phyloP scores from a whole-genome alignment of 2,888 invertebrate genomes.

The Himalopsyche japonica region DNA sequence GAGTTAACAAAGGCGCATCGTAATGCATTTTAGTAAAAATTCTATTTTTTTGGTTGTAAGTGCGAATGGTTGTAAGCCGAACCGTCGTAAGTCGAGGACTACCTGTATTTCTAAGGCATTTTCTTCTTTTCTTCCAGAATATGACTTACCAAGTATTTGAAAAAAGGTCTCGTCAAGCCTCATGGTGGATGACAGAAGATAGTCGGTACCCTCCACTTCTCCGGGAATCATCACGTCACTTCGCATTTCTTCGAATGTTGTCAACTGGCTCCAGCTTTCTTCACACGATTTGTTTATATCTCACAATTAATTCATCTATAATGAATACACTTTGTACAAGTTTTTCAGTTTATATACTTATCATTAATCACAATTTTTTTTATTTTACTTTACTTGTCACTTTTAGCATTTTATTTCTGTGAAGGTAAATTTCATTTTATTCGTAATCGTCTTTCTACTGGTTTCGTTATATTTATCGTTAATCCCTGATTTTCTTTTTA shows the following conservation, averaged over 20 bases:
- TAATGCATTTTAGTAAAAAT: too few relatives aligned
- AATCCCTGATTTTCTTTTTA: too few relatives aligned
- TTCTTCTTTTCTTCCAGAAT: too few relatives aligned
- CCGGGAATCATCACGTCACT: conserved; percentile 59
- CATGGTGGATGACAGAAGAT: conserved; percentile 65
- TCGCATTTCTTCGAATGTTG: conserved; percentile 47
- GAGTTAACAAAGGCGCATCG: too few relatives aligned
- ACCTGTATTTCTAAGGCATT: too few relatives aligned
- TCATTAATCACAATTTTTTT: neutral
- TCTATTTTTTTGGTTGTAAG: too few relatives aligned
- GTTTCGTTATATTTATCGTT: too few relatives aligned
- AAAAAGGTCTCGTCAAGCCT: conserved; percentile 65
- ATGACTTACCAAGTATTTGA: conserved; percentile 64
- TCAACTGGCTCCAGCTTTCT: neutral
- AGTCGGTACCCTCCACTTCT: conserved; percentile 66
- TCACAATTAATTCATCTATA: neutral
- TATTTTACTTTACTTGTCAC: neutral
- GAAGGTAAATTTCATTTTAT: neutral
- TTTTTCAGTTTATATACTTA: neutral
- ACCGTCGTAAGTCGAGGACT: too few relatives aligned
- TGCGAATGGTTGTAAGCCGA: too few relatives aligned
- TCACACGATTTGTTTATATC: neutral
- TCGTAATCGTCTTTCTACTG: too few relatives aligned
- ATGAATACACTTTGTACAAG: neutral
- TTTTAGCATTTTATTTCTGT: neutral